Conservation (phyloP, 2,113 vertebrate genomes). For the Edolisoma coerulescens region DNA sequence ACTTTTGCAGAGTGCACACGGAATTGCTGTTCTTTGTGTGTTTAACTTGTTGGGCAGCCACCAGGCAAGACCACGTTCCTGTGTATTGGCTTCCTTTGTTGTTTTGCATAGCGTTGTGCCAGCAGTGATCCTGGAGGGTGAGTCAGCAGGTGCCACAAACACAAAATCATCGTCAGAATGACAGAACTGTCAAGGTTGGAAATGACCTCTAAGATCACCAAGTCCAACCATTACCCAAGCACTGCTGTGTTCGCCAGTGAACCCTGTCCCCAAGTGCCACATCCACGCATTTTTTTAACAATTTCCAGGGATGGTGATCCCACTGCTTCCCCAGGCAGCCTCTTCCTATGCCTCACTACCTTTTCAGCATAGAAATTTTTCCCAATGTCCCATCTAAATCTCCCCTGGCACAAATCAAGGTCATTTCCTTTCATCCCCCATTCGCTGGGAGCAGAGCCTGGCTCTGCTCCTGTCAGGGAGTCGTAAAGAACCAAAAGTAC, state of each 20-base stretch:
- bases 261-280: too few relatives aligned
- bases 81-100: constrained; percentile 28
- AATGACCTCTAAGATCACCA: neutral
- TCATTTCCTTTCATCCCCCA: neutral
- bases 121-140: constrained; percentile 34
- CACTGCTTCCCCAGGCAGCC: too few relatives aligned
- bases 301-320: neutral
- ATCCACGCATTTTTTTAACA: fast-evolving
- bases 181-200: neutral
- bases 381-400: neutral
- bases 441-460: neutral
- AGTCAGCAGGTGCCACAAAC: constrained; percentile 31
- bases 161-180: neutral
- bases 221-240: too few relatives aligned
- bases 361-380: neutral
- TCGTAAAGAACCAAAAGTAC: neutral
- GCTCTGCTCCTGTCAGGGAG: neutral
- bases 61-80: neutral
- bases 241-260: neutral
- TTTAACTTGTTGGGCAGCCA: neutral
- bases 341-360: neutral
- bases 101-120: constrained; percentile 11
- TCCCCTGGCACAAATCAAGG: neutral
- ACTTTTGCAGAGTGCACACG: neutral
- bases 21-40: neutral